Percentiles rank a stretch among this genome's conserved stretches.
Conservation (phyloP, 2,797 vertebrate genomes). For the Eupleurogrammus muticus region DNA sequence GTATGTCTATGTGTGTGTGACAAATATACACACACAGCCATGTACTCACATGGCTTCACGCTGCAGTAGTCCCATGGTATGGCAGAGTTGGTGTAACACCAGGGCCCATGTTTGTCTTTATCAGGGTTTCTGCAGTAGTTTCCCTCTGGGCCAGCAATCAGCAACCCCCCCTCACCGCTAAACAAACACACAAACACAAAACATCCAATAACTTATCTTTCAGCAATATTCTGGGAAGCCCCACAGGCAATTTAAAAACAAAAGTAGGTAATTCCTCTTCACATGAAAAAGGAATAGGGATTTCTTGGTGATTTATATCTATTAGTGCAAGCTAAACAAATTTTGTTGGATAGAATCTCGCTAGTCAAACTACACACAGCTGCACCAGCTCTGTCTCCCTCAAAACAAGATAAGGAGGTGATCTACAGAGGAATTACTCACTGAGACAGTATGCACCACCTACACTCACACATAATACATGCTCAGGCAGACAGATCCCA, state of each 20-base stretch:
- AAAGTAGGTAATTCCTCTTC: conserved; percentile 16
- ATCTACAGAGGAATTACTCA: conserved; percentile 69
- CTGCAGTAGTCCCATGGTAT: conserved; percentile 97
- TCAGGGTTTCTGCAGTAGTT: conserved; percentile 97
- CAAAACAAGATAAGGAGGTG: conserved; percentile 60
- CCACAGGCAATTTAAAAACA: conserved; percentile 44
- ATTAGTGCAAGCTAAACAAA: conserved; percentile 50
- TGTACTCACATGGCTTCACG: conserved; percentile 92
- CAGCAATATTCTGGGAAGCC: conserved; percentile 34
- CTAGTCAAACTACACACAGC: conserved; percentile 62
- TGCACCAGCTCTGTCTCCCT: conserved; percentile 60
- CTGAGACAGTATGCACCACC: conserved; percentile 48
- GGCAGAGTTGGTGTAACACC: conserved; percentile 95
- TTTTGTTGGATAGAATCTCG: conserved; percentile 51
- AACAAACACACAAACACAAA: conserved; percentile 54
- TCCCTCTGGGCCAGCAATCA: conserved; percentile 85
- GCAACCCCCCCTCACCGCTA: conserved; percentile 74
- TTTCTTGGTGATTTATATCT: conserved; percentile 45
- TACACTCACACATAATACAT: conserved; percentile 53
- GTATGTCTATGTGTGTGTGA: not conserved
- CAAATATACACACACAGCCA: not conserved
- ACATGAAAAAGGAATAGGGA: conserved; percentile 31
- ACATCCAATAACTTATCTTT: conserved; percentile 28
- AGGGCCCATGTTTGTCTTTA: conserved; percentile 95
- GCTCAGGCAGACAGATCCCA: conserved; percentile 49